Evolutionary conservation across 2,797 vertebrate species (phyloP), one percentile per base, ranked within the genome.

Genomic region (Cuculus canorus): DNA sequence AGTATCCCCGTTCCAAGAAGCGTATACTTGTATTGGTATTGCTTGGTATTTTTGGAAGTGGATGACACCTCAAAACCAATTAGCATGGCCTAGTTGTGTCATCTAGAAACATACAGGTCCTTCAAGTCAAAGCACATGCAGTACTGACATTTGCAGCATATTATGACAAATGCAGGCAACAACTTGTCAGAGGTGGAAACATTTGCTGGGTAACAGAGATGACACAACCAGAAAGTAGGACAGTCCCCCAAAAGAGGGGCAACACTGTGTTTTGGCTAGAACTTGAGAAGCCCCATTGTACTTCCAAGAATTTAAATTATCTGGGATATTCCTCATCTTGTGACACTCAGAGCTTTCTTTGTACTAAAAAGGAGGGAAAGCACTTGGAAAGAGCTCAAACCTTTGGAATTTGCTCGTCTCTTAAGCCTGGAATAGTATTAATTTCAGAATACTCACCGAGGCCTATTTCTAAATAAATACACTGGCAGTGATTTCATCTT

Each of bases 31-130:
- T 19, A 15, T 2, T 47, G 53, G 45, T 64, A 63, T 47, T 64
- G 16, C 47, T 33, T 21, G 64, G 48, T 90, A 92, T 88, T 95
- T 95, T 82, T 93, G 86, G 71, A 92, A 88, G 81, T 15, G 28
- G 60, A 33, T 80, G 48, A 77, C 5, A 14, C 52, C 17, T 85
- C 64, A 79, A 73, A 90, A 60, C 13, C 54, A 60, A 82, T 71
- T 16, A 88, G 27, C 39, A 77, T 80, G 86, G 81, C 93, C 95
- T 33, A 60, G 81, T 94, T 96, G 82, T 96, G 95, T 95, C 92
- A 80, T 28, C 60, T 80, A 79, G 78, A 57, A 84, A 64, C 83
- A 85, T 28, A 73, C 3, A 1, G 90, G 92, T 71, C 71, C 71
- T 77, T 73, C 78, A 82, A 84, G 64, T 79, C 6, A 54, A 56